Evolutionary conservation across 2,113 vertebrate species (phyloP), one percentile per base, ranked within the genome.

Genomic region (Galemys pyrenaicus): DNA sequence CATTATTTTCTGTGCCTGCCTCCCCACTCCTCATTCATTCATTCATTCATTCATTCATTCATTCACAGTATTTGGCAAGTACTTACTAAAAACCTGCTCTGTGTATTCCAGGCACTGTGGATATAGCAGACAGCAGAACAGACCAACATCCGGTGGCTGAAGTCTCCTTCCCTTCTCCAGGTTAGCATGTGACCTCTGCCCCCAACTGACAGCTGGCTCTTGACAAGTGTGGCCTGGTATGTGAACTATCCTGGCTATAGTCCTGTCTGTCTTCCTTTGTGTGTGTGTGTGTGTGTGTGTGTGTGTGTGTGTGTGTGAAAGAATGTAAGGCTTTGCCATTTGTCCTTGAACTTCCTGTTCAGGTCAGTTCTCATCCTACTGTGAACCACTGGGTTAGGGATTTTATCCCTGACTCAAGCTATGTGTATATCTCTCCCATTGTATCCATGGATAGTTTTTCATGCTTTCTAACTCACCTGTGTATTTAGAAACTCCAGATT

Each of bases 391-490:
- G 62, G 88, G 44, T 12, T 78, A 78, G 78, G n/a, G 62, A 2
- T 68, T 83, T 75, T 81, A 37, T 6, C 41, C 73, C 35, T 22
- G 37, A 92, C 60, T 28, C 3, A 9, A 77, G 64, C 26, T 51
- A 2, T 77, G 54, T 12, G 0, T 64, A 1, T 41, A 4, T 56
- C 58, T n/a, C 22, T 60, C 77, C 60, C 68, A 81, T 77, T 70
- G 17, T n/a, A 44, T 20, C 68, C 32, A 20, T 85, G n/a, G 39
- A 75, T 65, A 65, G 75, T 37, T 39, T 80, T 91, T 67, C 71
- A 79, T 87, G 24, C 26, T 87, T 85, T 81, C 19, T 77, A 71
- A 49, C 37, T 88, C 37, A 70, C 73, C 58, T 62, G 5, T 49
- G 9, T 87, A 17, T 30, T 62, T n/a, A 70, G 80, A 84, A 78